These are phyloP conservation scores for Piliocolobus tephrosceles DNA, from an alignment of 2,113 vertebrate genomes.

Conservation along the genomic window DNA sequence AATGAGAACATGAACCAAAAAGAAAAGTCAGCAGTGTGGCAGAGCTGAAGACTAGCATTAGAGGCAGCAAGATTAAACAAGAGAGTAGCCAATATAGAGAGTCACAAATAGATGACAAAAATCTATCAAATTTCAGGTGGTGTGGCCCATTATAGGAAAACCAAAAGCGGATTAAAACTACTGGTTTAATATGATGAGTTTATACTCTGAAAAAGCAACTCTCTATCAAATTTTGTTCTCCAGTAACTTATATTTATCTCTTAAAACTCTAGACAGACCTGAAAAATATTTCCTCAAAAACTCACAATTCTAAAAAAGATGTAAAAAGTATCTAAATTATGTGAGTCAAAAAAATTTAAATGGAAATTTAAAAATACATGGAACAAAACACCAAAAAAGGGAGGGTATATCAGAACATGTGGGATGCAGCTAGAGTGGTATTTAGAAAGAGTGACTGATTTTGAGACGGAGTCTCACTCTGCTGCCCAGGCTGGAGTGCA, in stretches of 20 bases:
- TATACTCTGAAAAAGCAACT: not conserved
- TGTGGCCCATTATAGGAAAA: not conserved
- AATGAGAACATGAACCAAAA: not conserved
- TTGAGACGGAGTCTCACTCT: too few relatives aligned
- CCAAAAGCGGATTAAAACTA: not conserved
- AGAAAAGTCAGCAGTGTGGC: not conserved
- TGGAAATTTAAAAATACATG: not conserved
- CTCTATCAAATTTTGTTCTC: not conserved
- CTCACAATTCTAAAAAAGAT: not conserved
- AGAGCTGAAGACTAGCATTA: not conserved
- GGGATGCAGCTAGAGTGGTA: not conserved
- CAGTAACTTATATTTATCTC: not conserved
- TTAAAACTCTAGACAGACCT: not conserved
- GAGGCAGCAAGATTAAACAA: not conserved
- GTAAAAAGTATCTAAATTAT: not conserved
- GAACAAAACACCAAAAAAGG: not conserved
- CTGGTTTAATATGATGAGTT: not conserved
- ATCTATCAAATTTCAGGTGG: not conserved
- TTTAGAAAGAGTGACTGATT: not conserved
- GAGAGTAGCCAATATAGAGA: not conserved
- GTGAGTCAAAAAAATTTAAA: not conserved
- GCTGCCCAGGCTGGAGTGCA: too few relatives aligned
- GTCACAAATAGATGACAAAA: not conserved
- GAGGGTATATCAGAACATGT: not conserved
- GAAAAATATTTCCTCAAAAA: constrained; percentile 3